Evolutionary conservation across 2,888 invertebrate genomes (phyloP), one percentile per base, ranked within the genome.

Genomic region (Tenthredo scrophulariae): DNA sequence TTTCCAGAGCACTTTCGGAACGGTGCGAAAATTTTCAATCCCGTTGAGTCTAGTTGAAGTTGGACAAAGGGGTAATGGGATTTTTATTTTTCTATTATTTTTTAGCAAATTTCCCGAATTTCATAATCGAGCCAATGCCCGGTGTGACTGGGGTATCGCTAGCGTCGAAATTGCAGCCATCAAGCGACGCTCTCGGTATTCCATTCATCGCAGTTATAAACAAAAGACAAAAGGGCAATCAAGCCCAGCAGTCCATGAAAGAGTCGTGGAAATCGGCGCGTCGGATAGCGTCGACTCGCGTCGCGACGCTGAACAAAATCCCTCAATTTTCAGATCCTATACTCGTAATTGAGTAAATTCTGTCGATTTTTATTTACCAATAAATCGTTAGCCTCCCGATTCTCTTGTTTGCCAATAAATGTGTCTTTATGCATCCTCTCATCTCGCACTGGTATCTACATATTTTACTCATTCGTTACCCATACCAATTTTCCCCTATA

Each of bases 211-310:
- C 62, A 40, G 58, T 80, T 62, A 37, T 37, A 62, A 80, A 80
- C 80, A 58, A 88, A 89, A 89, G 91, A 91, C 90, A 91, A 91
- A 89, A 86, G 88, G 87, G 84, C 87, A 87, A 90, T 91, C 90
- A 89, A 89, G 67, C 67, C 67, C 67, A 67, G 89, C 88, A 87
- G 87, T 70, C 87, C 82, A 26, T 87, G 87, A 89, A 90, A 89
- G 88, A 89, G 88, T 89, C 87, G 74, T 62, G 10, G 10, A 62
- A 62, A 33, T 22, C 67, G 65, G 0, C 26, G 65, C 29, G 29
- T 4, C 62, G 62, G 2, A 4, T 1, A n/a, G 5, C 54, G n/a
- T 7, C 18, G 54, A 1, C 3, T 6, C 62, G 62, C 9, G 26
- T 22, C 62, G 10, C 22, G 62, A 62, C 29, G 65, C 65, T 2